Evolutionary conservation across 2,888 invertebrate genomes (phyloP), one percentile per base, ranked within the genome.

Genomic region (Rotaria socialis): DNA sequence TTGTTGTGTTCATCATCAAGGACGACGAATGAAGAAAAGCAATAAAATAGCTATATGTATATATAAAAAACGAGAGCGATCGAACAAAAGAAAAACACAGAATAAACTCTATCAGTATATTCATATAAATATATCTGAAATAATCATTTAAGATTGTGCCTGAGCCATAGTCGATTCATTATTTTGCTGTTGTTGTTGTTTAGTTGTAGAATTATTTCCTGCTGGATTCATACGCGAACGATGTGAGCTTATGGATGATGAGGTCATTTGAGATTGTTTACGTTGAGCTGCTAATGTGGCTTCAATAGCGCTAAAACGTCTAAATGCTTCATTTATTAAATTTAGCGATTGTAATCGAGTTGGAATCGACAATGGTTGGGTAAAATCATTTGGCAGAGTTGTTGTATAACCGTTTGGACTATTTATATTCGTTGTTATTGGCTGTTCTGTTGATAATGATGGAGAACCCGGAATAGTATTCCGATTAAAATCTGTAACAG

Each of bases 201-300:
- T 80, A 8, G 47, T n/a, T 35, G 80, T 80, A 27, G 35, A 35
- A 35, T 67, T 67, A 35, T 35, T 67, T 47, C n/a, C 11, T 47
- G 80, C 47, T 4, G 80, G 47, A n/a, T 80, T 80, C 5, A 43
- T 10, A 14, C 80, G 7, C 47, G 47, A 47, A 5, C 80, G 43
- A 35, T 67, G 67, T 35, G 67, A 16, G 19, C 35, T 67, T 35
- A 67, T 67, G 5, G 67, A 67, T 35, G 67, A 67, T 67, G 67
- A 35, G 11, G 67, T 67, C 67, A 67, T 67, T 47, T 80, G 80
- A 47, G 80, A 80, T n/a, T 43, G 47, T 22, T 80, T 80, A 7
- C 80, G 80, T n/a, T 80, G 80, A 47, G 80, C 80, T n/a, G 80
- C 80, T 47, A 80, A 47, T 80, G 80, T 80, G 4, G 80, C 80